Conservation (phyloP, 2,113 vertebrate species). For the Myrmecobius fasciatus region DNA sequence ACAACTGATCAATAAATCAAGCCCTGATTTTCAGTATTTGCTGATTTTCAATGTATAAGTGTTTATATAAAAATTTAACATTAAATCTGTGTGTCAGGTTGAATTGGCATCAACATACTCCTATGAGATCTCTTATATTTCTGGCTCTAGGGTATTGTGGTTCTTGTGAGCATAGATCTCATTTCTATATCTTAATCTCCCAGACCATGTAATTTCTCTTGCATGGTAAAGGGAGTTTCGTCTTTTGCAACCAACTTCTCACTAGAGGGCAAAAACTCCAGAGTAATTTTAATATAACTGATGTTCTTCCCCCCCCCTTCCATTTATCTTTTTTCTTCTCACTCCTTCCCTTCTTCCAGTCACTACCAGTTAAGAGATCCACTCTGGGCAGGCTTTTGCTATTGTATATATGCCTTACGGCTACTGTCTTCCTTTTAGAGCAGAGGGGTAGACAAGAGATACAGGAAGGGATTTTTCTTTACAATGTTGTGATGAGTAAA, state of each 20-base stretch:
- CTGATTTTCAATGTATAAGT: neutral
- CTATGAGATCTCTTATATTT: neutral
- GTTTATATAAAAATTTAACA: neutral
- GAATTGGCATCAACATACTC: neutral
- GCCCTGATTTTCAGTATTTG: neutral
- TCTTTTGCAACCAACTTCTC: neutral
- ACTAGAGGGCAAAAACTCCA: neutral
- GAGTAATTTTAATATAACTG: neutral
- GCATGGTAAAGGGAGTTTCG: neutral
- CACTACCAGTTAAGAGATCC: neutral
- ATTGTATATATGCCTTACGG: too few species aligned
- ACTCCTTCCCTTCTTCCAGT: neutral
- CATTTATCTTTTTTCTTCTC: neutral
- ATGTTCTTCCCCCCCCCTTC: neutral
- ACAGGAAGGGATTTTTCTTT: too few species aligned
- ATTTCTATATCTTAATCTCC: neutral
- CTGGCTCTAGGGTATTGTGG: neutral
- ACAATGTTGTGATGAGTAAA: too few species aligned
- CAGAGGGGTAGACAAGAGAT: too few species aligned
- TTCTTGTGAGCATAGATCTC: neutral
- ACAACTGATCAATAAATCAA: neutral
- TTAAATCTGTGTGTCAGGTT: neutral
- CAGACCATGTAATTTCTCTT: neutral
- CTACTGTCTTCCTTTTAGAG: neutral
- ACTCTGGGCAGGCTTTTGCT: neutral